These are phyloP conservation scores for Hypomecis punctinalis DNA, from an alignment of 2,888 invertebrate genomes.

Conservation along the genomic window DNA sequence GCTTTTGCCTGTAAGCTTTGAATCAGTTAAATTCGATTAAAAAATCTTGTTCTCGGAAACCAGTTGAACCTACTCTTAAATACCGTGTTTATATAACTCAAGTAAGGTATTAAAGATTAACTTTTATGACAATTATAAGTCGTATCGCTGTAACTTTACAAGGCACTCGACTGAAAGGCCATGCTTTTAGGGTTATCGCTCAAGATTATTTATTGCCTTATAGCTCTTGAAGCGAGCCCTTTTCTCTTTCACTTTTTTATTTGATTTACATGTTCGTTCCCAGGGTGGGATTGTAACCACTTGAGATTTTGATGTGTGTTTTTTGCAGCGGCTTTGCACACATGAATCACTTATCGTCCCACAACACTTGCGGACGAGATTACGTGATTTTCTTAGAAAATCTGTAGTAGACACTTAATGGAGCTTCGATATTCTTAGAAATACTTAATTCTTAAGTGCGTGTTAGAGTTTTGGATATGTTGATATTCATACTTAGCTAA, in stretches of 20 bases:
- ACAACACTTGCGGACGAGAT: slow-evolving; percentile 32
- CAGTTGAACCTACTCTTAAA: not conserved
- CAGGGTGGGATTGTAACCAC: slow-evolving; percentile 57
- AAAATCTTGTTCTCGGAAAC: no score
- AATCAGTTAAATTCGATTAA: no score
- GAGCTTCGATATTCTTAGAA: not conserved
- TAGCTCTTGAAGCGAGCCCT: slow-evolving; percentile 63
- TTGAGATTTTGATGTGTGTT: slow-evolving; percentile 52
- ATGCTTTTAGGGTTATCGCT: slow-evolving; percentile 80
- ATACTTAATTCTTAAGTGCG: no score
- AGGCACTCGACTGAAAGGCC: slow-evolving; percentile 64
- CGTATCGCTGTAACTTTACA: slow-evolving; percentile 63
- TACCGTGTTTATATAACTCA: slow-evolving; percentile 6
- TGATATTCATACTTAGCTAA: no score
- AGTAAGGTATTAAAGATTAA: slow-evolving; percentile 36
- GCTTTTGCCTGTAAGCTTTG: no score
- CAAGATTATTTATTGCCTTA: slow-evolving; percentile 75
- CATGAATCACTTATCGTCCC: slow-evolving; percentile 8
- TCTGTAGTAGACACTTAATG: not conserved
- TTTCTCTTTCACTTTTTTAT: slow-evolving; percentile 53
- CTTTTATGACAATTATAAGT: slow-evolving; percentile 51
- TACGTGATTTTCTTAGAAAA: slow-evolving; percentile 5
- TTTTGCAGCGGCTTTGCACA: slow-evolving; percentile 48
- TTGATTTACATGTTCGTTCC: slow-evolving; percentile 55
- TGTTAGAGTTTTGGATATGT: no score